Conservation (phyloP, 1,140 invertebrate genomes). For the Drosophila persimilis region DNA sequence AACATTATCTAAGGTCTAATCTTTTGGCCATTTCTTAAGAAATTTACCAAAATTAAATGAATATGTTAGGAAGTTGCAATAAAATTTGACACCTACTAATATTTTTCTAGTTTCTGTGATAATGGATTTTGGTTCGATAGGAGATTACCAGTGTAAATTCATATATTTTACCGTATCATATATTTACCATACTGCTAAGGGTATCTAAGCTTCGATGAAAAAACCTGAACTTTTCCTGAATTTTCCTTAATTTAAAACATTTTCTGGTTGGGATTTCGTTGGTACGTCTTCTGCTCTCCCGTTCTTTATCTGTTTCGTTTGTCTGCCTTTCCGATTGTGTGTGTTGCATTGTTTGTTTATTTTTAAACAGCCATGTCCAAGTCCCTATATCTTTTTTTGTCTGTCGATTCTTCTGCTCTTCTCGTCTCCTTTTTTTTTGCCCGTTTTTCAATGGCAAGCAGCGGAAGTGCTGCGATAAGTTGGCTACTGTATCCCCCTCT, state of each 20-base stretch:
- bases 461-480: conserved; percentile 63
- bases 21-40: too few relatives aligned
- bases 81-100: too few relatives aligned
- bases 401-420: conserved; percentile 18
- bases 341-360: conserved; percentile 74
- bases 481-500: neutral
- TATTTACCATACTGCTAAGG: too few relatives aligned
- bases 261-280: conserved; percentile 20
- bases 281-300: conserved; percentile 14
- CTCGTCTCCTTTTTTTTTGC: conserved; percentile 30
- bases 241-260: conserved; percentile 54
- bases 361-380: conserved; percentile 68
- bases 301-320: conserved; percentile 52
- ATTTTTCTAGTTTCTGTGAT: too few relatives aligned
- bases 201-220: too few relatives aligned
- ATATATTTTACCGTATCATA: too few relatives aligned
- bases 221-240: conserved; percentile 7
- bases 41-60: too few relatives aligned
- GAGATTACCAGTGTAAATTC: too few relatives aligned
- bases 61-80: too few relatives aligned
- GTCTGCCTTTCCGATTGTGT: conserved; percentile 33
- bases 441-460: conserved; percentile 57
- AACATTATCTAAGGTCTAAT: too few relatives aligned
- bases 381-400: conserved; percentile 20
- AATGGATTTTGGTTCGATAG: too few relatives aligned